Base-by-base conservation (phyloP, 2,113 vertebrate species). In the Leucopsar rothschildi region DNA sequence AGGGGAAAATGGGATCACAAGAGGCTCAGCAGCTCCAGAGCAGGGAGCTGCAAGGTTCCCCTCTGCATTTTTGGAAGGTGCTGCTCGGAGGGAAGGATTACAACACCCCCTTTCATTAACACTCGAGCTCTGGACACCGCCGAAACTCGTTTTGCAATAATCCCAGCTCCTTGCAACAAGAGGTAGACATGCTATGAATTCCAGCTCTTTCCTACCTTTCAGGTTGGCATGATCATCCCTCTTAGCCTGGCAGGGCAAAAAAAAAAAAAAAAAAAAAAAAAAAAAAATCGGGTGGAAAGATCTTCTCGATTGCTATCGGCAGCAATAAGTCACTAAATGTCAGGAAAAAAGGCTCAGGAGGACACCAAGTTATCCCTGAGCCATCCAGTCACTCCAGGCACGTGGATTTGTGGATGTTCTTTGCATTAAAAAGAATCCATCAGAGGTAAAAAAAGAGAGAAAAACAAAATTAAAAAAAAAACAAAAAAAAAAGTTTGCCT, bases 201-300 rank as follows among this genome's bases (percentile, higher is more conserved):
- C 89, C 82, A 79, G 55, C 49, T 82, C 91, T 93, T 84, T 94
- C 89, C 93, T 96, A 90, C 88, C 91, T 96, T 87, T 94, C 95
- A 94, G 29, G 88, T 94, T 78, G 91, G 91, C 92, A 95, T 86
- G 76, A 93, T 92, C 85, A 91, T 96, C 85, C 79, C 60, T 91
- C 90, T 68, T 42, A 89, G 84, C 35, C 65, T 42, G 88, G 72
- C 8, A 53, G 50, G n/a, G 57, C 25, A 29, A 31, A 9, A 35
- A n/a, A 77, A 59, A 49, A 66, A 39, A 40, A 40, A 59, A 45
- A 70, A 78, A 19, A 45, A 53, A 66, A n/a, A 31, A 81, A 10
- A 31, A 39, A 66, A 68, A 40, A 53, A 53, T 60, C 83, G 55
- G 88, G 33, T 64, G 85, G 86, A 82, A 69, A 59, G 86, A 83